Evolutionary conservation across 2,888 invertebrate genomes (phyloP).

Genomic region (Agonopterix alstromeriana): DNA sequence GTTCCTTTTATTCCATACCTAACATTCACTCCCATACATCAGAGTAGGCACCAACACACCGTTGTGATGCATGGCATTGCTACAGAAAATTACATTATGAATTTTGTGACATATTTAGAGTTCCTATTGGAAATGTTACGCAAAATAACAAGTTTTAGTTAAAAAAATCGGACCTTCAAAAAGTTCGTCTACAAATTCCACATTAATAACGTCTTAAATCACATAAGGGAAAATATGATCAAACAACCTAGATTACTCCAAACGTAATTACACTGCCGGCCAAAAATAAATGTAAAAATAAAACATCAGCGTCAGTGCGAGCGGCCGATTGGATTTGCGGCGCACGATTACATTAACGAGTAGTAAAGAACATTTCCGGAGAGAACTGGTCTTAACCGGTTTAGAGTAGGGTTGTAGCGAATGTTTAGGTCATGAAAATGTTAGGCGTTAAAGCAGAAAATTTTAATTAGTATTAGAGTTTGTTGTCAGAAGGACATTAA

Average conservation of each 20-base stretch:
- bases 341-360: slow-evolving; percentile 61
- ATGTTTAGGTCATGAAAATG: neutral
- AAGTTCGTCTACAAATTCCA: no score
- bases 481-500: neutral
- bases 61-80: no score
- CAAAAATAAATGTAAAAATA: slow-evolving; percentile 3
- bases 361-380: slow-evolving; percentile 55
- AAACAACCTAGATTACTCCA: neutral
- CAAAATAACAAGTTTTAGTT: no score
- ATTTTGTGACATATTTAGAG: no score
- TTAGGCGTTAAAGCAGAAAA: neutral
- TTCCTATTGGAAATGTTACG: no score
- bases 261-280: neutral
- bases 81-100: no score
- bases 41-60: no score
- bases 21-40: no score
- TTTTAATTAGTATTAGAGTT: neutral
- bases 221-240: neutral
- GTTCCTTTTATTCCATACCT: no score
- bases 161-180: no score
- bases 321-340: slow-evolving; percentile 49
- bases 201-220: no score
- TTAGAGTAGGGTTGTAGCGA: slow-evolving; percentile 24
- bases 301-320: slow-evolving; percentile 14
- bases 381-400: slow-evolving; percentile 51